Conservation (phyloP, 2,888 invertebrate genomes). For the Eremobia ochroleuca region DNA sequence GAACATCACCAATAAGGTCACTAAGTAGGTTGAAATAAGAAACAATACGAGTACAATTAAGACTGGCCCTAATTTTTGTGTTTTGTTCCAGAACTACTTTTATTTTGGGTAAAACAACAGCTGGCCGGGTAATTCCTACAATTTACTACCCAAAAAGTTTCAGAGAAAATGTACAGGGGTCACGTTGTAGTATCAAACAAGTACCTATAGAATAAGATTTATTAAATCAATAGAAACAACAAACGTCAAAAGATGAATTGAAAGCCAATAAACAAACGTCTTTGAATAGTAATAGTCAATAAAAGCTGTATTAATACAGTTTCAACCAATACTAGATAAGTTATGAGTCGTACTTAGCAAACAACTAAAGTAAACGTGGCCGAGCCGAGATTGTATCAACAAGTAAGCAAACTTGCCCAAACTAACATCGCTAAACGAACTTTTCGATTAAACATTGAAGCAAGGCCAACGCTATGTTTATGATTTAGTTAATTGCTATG, state of each 20-base stretch:
- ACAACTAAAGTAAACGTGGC: background rate
- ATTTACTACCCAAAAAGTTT: background rate
- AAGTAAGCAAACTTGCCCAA: background rate
- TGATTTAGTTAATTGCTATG: background rate
- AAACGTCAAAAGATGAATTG: slow-evolving; percentile 5
- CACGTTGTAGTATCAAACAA: background rate
- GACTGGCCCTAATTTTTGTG: background rate
- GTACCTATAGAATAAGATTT: background rate
- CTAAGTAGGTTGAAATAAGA: background rate
- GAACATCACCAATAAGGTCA: background rate
- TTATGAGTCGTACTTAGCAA: slow-evolving; percentile 14
- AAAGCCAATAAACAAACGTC: slow-evolving; percentile 34
- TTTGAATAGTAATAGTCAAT: slow-evolving; percentile 29
- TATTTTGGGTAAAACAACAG: background rate
- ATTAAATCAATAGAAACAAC: background rate
- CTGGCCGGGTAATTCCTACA: background rate
- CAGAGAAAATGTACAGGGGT: background rate
- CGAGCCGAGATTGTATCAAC: background rate
- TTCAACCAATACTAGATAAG: slow-evolving; percentile 11
- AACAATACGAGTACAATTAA: slow-evolving; percentile 5
- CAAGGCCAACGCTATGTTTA: background rate
- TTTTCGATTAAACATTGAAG: background rate
- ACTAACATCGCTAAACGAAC: background rate
- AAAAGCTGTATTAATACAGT: slow-evolving; percentile 26
- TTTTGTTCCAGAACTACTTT: background rate